Evolutionary conservation across 2,113 vertebrate species (phyloP).

Genomic region (western clawed frog (Xenopus tropicalis)): DNA sequence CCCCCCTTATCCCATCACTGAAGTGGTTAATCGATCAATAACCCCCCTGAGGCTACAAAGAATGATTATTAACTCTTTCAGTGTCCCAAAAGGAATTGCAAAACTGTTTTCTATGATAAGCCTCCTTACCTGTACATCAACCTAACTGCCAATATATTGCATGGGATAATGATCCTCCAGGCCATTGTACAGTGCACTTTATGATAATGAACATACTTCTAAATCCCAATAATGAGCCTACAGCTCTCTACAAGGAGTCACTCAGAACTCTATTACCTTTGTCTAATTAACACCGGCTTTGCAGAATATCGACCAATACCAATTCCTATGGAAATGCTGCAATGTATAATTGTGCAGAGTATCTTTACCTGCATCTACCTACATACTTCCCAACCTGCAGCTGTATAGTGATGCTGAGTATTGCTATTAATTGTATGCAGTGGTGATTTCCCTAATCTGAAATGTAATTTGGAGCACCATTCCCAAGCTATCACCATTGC

Average conservation of each 20-base stretch:
- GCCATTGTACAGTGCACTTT: background rate
- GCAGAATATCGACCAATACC: background rate
- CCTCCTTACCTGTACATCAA: background rate
- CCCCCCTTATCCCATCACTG: background rate
- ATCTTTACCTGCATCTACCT: background rate
- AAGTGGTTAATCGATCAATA: conserved; percentile 34
- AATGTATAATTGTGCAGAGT: background rate
- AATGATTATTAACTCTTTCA: background rate
- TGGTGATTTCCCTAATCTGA: too few species aligned
- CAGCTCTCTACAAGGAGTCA: background rate
- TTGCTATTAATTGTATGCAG: too few species aligned
- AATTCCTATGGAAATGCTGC: background rate
- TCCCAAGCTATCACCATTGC: too few species aligned
- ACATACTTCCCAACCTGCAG: too few species aligned
- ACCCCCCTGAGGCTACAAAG: background rate
- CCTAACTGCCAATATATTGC: background rate
- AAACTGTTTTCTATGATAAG: background rate
- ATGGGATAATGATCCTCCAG: background rate
- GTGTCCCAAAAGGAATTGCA: background rate
- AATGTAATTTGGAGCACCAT: too few species aligned
- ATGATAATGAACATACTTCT: background rate
- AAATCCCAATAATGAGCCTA: background rate
- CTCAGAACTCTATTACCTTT: background rate
- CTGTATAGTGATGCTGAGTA: too few species aligned
- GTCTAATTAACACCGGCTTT: background rate